These are phyloP conservation scores for Malaclemys terrapin DNA, from an alignment of 2,113 vertebrate genomes.

Conservation along the genomic window DNA sequence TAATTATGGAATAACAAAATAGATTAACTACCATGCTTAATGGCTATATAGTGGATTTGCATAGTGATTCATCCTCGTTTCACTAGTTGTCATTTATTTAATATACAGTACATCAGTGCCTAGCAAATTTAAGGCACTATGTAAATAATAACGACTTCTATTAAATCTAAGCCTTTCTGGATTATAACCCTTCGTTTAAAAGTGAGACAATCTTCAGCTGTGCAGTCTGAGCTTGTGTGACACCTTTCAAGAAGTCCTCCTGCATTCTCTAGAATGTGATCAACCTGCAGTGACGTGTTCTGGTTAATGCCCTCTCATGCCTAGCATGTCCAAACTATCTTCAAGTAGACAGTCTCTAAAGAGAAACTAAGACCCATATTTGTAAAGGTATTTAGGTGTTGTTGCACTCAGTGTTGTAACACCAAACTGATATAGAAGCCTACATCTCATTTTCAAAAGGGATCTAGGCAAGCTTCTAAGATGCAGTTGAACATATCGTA, in stretches of 20 bases:
- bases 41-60: not conserved
- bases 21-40: not conserved
- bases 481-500: not conserved
- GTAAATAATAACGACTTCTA: not conserved
- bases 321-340: not conserved
- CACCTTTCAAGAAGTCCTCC: not conserved
- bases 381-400: not conserved
- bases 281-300: accelerated
- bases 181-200: not conserved
- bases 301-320: not conserved
- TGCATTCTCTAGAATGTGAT: not conserved
- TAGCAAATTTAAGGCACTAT: not conserved
- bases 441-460: not conserved
- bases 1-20: not conserved
- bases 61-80: not conserved
- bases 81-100: not conserved
- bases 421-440: not conserved
- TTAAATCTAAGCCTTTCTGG: not conserved
- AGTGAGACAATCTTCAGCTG: not conserved
- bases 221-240: not conserved
- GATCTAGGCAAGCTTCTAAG: too few species aligned
- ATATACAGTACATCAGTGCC: not conserved
- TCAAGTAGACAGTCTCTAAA: not conserved
- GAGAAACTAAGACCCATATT: not conserved
- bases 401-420: not conserved